A percentile compares a stretch with the other conserved stretches of the same genome.
Evolutionary conservation across 2,113 vertebrate genomes (phyloP).

Genomic region (Cyphomyrus plagiostoma): DNA sequence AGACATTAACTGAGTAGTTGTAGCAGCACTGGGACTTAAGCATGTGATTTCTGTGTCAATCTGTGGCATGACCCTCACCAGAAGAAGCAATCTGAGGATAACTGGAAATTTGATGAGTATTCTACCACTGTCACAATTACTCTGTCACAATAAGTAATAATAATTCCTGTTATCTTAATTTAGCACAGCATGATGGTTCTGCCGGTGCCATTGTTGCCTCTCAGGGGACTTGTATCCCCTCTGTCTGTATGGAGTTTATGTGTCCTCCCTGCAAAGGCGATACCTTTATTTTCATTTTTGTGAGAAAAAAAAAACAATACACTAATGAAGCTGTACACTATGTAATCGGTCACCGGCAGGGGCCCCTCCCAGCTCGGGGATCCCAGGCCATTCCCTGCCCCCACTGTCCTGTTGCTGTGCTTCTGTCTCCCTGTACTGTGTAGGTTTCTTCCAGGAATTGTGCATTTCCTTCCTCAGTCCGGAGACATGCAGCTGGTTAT

Average conservation of each 20-base stretch:
- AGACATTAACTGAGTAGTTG: background rate
- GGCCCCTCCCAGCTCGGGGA: too few relatives aligned
- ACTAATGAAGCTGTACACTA: background rate
- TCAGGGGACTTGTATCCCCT: background rate
- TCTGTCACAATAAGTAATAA: background rate
- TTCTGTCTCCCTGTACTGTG: background rate
- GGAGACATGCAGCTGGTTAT: background rate
- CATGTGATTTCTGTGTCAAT: background rate
- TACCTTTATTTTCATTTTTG: background rate
- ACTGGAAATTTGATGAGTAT: background rate
- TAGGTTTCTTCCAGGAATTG: background rate
- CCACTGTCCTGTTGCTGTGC: background rate
- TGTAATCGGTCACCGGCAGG: too few relatives aligned
- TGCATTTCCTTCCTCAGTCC: background rate
- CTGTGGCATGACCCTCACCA: background rate
- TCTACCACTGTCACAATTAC: background rate
- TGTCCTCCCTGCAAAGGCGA: too few relatives aligned
- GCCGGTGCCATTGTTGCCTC: background rate
- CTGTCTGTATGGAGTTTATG: too few relatives aligned
- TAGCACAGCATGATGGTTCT: background rate
- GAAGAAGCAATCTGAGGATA: background rate
- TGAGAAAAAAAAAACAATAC: background rate
- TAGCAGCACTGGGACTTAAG: background rate
- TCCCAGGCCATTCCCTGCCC: background rate
- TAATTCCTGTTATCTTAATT: background rate